Base-by-base conservation (phyloP, 2,797 vertebrate species). In the Esox masquinongy region DNA sequence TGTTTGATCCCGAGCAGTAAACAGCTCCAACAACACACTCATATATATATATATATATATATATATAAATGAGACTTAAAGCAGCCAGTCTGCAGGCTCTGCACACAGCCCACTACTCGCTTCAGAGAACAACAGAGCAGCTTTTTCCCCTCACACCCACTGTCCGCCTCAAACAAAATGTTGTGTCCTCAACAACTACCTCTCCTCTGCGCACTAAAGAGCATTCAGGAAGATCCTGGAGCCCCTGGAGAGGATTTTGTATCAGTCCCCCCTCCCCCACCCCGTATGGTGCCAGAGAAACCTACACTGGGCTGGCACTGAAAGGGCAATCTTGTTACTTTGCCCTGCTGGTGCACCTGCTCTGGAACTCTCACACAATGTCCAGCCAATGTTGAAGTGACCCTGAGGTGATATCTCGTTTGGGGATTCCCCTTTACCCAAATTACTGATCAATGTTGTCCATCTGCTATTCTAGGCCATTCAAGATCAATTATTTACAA, bases 331-430 rank as follows among this genome's bases (percentile, higher is more conserved):
- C 16, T 67, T 34, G 64, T 14, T 19, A 15, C 64, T 67, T 34
- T 17, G 64, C 14, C 72, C 26, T 7, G 4, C 3, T 24, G 24
- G 9, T 67, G 49, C 59, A 75, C 73, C 68, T 74, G 73, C 68
- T 26, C 22, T 22, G 19, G 6, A 56, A 26, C 59, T 63, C 51
- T 69, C 72, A 66, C 26, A 39, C 29, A 31, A 4, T 22, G 4
- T 19, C 31, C 34, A 14, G 67, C 29, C 5, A 16, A 15, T 26
- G 56, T 61, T 61, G 56, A 61, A 39, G 2, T 34, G 64, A 19
- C 29, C 29, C 29, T 36, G 26, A 26, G 22, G n/a, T 29, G 15
- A 8, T 66, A 3, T 34, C 26, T 17, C 14, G 12, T 14, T 15
- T 3, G 64, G 15, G 16, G 26, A 66, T 66, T 66, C 64, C 31